Evolutionary conservation across 2,888 invertebrate species (phyloP), one percentile per base, ranked within the genome.

Genomic region (Himalopsyche kuldschensis): DNA sequence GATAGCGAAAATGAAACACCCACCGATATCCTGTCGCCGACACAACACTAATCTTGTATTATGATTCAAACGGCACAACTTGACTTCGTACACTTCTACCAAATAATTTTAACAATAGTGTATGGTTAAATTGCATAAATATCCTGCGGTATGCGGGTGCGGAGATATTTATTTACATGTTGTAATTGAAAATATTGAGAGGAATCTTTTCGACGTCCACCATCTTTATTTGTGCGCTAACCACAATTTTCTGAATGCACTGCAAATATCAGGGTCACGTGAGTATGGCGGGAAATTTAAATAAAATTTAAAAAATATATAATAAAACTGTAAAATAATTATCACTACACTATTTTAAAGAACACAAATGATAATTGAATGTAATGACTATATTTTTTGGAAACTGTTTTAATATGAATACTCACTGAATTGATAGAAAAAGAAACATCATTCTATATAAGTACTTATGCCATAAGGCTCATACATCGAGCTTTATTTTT

Each of bases 201-300:
- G 46, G 46, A 75, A 82, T 80, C 78, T 83, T 75, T 76, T 35
- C 76, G 27, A 78, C 79, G 84, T 75, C 85, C 85, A 85, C 85
- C 85, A 85, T 85, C 78, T 85, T 85, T 84, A 85, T 81, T 85
- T 84, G 85, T 85, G 85, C 81, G 85, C 83, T 75, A 35, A 80
- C 77, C 79, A 79, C 78, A 77, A 78, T 75, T 27, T 32, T 30
- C 55, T 55, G 55, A 77, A 81, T 41, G 41, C 83, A 79, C 75
- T 47, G 79, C 79, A 80, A 78, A 78, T 78, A 83, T 83, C 83
- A 83, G 80, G 83, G 83, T 83, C 83, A 77, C 80, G 31, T 24
- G 55, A 35, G 17, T 47, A 46, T 55, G 11, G 83, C 83, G 83
- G 79, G n/a, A 83, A 83, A 80, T 83, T 83, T 75, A 76, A 83